A percentile compares a stretch with the other conserved stretches of the same genome.
phyloP scores from a whole-genome alignment of 2,888 invertebrate species.

The Cerastis rubricosa region DNA sequence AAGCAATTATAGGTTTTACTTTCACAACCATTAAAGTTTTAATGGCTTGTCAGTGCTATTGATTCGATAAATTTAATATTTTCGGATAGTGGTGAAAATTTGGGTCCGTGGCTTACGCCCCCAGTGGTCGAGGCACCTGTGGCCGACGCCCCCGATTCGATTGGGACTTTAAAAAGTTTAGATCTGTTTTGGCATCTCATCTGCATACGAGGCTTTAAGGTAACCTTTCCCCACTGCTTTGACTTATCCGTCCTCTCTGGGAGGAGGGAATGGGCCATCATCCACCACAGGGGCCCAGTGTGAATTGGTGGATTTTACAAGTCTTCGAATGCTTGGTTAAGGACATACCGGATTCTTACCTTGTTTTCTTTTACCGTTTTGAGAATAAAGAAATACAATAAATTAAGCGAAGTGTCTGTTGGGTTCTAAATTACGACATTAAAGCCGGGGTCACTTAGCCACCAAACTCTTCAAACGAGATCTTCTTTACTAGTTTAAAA shows the following conservation, averaged over 20 bases:
- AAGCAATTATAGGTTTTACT: slow-evolving; percentile 38
- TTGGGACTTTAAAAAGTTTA: no score
- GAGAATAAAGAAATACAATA: background rate
- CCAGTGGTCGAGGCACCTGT: no score
- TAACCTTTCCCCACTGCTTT: no score
- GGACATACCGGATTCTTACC: background rate
- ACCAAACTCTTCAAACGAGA: background rate
- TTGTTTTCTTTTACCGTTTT: no score
- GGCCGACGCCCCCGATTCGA: no score
- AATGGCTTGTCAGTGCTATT: slow-evolving; percentile 3
- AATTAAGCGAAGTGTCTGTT: background rate
- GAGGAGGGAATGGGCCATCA: background rate
- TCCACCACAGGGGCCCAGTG: background rate
- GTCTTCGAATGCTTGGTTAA: background rate
- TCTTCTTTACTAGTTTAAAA: background rate
- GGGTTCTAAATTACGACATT: background rate
- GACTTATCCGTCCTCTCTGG: background rate
- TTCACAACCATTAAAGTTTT: slow-evolving; percentile 2
- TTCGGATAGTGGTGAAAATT: background rate
- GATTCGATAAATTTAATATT: background rate
- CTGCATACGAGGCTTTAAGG: no score
- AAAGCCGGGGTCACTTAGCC: background rate
- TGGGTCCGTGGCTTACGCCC: no score
- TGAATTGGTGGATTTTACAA: background rate
- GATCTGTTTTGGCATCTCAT: background rate